Evolutionary conservation across 2,888 invertebrate genomes (phyloP), one percentile per base, ranked within the genome.

Genomic region (Gari tellinella): DNA sequence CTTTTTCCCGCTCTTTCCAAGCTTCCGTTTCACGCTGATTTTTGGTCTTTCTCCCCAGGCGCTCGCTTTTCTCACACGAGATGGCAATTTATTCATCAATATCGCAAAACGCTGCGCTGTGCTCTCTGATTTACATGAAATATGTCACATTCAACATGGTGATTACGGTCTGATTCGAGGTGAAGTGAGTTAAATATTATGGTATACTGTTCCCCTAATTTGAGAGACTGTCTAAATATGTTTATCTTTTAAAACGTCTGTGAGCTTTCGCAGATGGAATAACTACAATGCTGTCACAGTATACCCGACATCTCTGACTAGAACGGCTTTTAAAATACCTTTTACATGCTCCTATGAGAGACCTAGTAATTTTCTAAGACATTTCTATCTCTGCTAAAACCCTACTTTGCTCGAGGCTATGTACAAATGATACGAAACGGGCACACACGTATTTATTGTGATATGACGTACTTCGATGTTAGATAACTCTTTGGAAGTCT

Each of bases 81-180:
- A 70, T 64, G 57, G 64, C 70, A 78, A 78, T 78, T 78, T 78
- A 78, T 78, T 78, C 78, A 74, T 78, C 78, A 78, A 78, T 73
- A 74, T 45, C 56, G 51, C 56, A 61, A 62, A 69, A 58, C 57
- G 61, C 52, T 65, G 55, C 56, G 60, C 41, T 49, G 66, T 57
- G 43, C 64, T 56, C 63, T 58, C 63, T 49, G 60, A 64, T 70
- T 78, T 78, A 78, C 78, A 78, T 74, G 67, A 53, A 73, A 74
- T 40, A 60, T 78, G 78, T 78, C 78, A 78, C 67, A 43, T 74
- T 64, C 63, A 74, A 74, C 78, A 67, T 57, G 70, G 73, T 67
- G 63, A 78, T 78, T 78, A 78, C 55, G 64, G 43, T 56, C 61
- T 72, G 75, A 75, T 69, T 49, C 61, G 53, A 53, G 60, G 57